These are phyloP conservation scores for Heterotilapia buettikoferi DNA, from an alignment of 2,113 vertebrate genomes.

Conservation along the genomic window DNA sequence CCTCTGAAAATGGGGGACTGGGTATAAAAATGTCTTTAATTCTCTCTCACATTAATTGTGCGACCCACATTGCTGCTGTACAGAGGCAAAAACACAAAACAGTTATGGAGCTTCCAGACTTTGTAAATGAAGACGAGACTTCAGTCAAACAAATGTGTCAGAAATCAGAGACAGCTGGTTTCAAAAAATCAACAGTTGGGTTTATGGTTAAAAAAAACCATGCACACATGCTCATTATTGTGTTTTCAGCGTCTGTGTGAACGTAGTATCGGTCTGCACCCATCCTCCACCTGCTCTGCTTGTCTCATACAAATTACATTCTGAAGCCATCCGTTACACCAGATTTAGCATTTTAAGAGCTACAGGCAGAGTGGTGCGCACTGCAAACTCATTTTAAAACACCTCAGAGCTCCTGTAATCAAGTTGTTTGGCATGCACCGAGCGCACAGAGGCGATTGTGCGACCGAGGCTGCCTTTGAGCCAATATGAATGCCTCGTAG, in stretches of 20 bases:
- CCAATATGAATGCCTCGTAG: constrained; percentile 28
- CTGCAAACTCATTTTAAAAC: neutral
- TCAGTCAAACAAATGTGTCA: neutral
- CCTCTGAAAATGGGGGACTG: neutral
- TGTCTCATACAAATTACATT: constrained; percentile 25
- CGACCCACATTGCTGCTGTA: fast-evolving
- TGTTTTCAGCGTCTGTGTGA: neutral
- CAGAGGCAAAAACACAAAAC: fast-evolving
- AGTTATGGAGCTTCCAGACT: neutral
- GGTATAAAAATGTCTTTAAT: neutral
- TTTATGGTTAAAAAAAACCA: neutral
- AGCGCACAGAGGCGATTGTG: constrained; percentile 21
- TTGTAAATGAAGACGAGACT: neutral
- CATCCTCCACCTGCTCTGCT: neutral
- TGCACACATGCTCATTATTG: neutral
- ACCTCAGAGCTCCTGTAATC: constrained; percentile 30
- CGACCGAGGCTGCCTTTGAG: constrained; percentile 15
- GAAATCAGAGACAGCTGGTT: neutral
- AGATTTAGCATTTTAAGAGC: constrained; percentile 26
- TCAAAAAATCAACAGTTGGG: neutral
- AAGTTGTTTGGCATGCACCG: constrained; percentile 20
- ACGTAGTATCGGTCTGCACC: neutral
- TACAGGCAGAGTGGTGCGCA: neutral
- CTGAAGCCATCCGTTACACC: constrained; percentile 24
- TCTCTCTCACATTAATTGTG: neutral